Evolutionary conservation across 2,113 vertebrate genomes (phyloP).

Genomic region (Chloebia gouldiae): DNA sequence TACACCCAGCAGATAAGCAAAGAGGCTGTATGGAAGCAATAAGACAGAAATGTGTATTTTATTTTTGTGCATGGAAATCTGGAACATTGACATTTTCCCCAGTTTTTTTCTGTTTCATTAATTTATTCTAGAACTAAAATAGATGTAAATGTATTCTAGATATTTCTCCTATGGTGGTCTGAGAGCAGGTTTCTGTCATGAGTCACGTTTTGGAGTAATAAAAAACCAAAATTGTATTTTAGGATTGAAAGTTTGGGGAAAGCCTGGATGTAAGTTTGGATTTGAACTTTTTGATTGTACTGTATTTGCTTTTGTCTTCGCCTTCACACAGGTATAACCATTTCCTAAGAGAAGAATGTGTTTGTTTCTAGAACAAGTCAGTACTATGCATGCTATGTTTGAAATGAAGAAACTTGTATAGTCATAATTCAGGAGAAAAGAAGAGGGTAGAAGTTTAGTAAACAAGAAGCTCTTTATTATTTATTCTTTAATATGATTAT

Average conservation of each 20-base stretch:
- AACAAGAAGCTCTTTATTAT: neutral
- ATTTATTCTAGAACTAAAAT: neutral
- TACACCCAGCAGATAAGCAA: neutral
- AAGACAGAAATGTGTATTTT: neutral
- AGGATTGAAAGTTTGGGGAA: neutral
- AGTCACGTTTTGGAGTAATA: neutral
- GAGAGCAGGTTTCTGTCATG: neutral
- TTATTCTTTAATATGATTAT: neutral
- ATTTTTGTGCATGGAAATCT: neutral
- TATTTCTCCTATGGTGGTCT: neutral
- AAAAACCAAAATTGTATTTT: neutral
- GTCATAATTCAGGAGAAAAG: neutral
- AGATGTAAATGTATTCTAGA: neutral
- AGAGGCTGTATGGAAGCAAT: neutral
- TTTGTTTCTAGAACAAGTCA: neutral
- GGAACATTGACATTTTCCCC: neutral
- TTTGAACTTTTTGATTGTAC: neutral
- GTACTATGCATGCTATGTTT: neutral
- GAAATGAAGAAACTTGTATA: neutral
- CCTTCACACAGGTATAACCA: neutral
- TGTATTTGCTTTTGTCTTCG: neutral
- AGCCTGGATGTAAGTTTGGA: neutral
- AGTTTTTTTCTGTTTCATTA: neutral
- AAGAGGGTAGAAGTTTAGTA: neutral
- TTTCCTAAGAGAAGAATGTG: neutral